Evolutionary conservation across 2,113 vertebrate species (phyloP), one percentile per base, ranked within the genome.

Genomic region (Circaetus gallicus): DNA sequence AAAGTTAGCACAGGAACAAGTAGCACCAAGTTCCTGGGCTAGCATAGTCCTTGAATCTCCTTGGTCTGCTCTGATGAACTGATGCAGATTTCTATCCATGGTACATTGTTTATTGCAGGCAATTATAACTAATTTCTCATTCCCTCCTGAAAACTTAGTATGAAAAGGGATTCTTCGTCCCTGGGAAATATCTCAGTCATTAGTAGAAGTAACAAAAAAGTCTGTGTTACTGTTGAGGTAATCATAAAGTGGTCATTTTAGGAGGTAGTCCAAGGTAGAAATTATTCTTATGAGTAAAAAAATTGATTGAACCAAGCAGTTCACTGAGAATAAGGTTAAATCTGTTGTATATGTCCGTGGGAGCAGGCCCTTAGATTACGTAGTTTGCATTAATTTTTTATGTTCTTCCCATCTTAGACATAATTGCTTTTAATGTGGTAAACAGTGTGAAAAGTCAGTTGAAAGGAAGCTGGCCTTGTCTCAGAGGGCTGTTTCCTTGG

Each of bases 1-100:
- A 28, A 19, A 25, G 25, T 26, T 24, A 34, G 40, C 45, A 13
- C 16, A 8, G 24, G 34, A 82, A 70, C 0, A 0, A 85, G 24
- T 40, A 49, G 36, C 40, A 65, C 34, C 10, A 53, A 11, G 8
- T 47, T 85, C 21, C 82, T 85, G 50, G 40, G 36, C 71, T 3
- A 85, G 3, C 42, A 34, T 3, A 52, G 34, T 47, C 12, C 77
- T 87, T 73, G 29, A 84, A 70, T 31, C 26, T 18, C 47, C 65
- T 47, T 5, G 7, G 53, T 55, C 36, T 56, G 20, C 65, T 61
- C 78, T 62, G 55, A 89, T n/a, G 50, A 85, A 31, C 24, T 42
- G 20, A 53, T 49, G 52, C 32, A 77, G 50, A 49, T 61, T 89
- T 65, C 28, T 89, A 70, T 26, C 32, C 36, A 10, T 21, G 53